Base-by-base conservation (phyloP, 2,888 invertebrate species). In the Caenorhabditis afra region DNA sequence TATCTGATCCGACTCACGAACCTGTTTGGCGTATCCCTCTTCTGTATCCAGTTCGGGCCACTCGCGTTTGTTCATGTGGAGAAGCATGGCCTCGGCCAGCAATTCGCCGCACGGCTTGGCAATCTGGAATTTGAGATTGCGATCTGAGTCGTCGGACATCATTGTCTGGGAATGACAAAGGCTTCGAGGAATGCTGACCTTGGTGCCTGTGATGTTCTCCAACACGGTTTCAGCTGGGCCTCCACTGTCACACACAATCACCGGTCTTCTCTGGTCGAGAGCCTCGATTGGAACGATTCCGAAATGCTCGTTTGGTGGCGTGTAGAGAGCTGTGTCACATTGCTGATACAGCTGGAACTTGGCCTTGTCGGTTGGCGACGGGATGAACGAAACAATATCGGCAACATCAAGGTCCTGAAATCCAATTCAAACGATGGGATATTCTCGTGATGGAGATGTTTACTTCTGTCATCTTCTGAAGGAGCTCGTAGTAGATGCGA, bases 271-370 rank as follows among this genome's bases (percentile, higher is more conserved):
- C 90, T 94, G 94, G 90, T 95, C 95, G 96, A 99, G 97, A 0
- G 97, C 97, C 92, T 99, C 99, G 67, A 99, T 92, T 0, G 99
- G 99, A 11, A 99, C 99, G 87, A 99, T 99, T 7, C 99, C 99
- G 92, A 99, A 99, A 92, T 99, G 99, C 91, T 99, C 99, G 91
- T 95, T 95, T 1, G 94, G 94, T 0, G 99, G 99, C 12, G 99
- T 99, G 90, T 99, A 99, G 23, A 99, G 81, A 2, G 92, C 89
- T 67, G 91, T 91, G 41, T 91, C 90, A 77, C 90, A 89, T 41
- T 90, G 74, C 3, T 88, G 82, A 35, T 92, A 89, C 49, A 92
- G 87, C 18, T 90, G 87, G 61, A 90, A 87, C 83, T 92, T 92
- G 74, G 90, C 88, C 3, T 87, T 81, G 71, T 91, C 91, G 29